Evolutionary conservation across 2,113 vertebrate genomes (phyloP).

Genomic region (Bubo blakistoni): DNA sequence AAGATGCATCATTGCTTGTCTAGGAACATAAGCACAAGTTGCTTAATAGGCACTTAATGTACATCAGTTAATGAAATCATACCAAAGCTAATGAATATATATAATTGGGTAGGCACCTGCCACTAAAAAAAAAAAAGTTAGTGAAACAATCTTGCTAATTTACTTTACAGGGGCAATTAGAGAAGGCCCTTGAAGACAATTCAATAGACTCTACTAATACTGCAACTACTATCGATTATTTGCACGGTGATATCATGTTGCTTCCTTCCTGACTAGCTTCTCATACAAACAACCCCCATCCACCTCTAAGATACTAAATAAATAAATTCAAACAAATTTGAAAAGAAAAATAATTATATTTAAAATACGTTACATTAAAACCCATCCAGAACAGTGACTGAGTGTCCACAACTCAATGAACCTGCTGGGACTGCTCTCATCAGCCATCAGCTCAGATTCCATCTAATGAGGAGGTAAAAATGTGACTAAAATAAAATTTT

Average conservation of each 20-base stretch:
- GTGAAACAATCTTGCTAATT: conserved; percentile 23
- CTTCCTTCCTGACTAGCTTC: neutral
- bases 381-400: neutral
- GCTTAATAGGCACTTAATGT: conserved; percentile 39
- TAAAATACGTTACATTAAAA: neutral
- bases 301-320: neutral
- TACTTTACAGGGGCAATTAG: conserved; percentile 19
- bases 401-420: neutral
- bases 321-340: neutral
- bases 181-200: conserved; percentile 38
- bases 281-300: neutral
- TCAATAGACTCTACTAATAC: neutral
- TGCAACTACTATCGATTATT: neutral
- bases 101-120: conserved; percentile 40
- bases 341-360: neutral
- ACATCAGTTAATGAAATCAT: conserved; percentile 49
- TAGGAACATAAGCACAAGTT: conserved; percentile 19
- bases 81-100: conserved; percentile 41
- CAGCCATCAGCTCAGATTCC: neutral
- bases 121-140: neutral
- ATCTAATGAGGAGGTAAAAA: neutral
- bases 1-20: conserved; percentile 40
- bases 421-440: neutral
- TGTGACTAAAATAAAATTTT: neutral
- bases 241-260: rapidly evolving